phyloP scores from a whole-genome alignment of 2,113 vertebrate species.

The Archocentrus centrarchus region DNA sequence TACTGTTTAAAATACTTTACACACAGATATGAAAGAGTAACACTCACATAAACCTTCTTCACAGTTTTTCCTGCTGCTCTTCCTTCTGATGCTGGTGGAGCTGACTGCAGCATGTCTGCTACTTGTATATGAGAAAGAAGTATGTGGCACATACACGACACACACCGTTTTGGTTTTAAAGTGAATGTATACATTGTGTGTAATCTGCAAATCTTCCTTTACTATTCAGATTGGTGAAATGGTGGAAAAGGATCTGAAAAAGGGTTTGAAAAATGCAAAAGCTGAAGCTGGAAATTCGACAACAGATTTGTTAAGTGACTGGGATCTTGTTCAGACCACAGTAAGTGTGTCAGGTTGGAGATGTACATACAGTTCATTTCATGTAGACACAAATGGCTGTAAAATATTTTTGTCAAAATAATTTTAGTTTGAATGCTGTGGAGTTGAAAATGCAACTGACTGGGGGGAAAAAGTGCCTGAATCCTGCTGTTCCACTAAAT shows the following conservation, averaged over 20 bases:
- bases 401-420: background rate
- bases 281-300: background rate
- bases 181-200: background rate
- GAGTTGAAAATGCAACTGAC: slow-evolving; percentile 45
- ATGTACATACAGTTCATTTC: background rate
- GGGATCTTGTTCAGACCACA: slow-evolving; percentile 60
- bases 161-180: background rate
- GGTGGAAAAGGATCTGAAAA: slow-evolving; percentile 26
- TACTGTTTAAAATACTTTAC: too few species aligned
- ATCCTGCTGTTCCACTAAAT: background rate
- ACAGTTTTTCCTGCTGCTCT: slow-evolving; percentile 88
- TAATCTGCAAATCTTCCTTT: background rate
- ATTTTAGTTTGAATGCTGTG: slow-evolving; percentile 77
- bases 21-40: too few species aligned
- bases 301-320: slow-evolving; percentile 21
- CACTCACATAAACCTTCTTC: background rate
- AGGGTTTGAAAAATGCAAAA: background rate
- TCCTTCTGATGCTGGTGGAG: slow-evolving; percentile 86
- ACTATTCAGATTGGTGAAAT: slow-evolving; percentile 17
- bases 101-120: slow-evolving; percentile 83
- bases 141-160: slow-evolving; percentile 46
- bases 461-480: slow-evolving; percentile 15
- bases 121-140: slow-evolving; percentile 80
- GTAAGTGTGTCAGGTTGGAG: slow-evolving; percentile 56
- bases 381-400: background rate